Conservation (phyloP, 2,797 vertebrate genomes). For the Benthosema pterotum region DNA sequence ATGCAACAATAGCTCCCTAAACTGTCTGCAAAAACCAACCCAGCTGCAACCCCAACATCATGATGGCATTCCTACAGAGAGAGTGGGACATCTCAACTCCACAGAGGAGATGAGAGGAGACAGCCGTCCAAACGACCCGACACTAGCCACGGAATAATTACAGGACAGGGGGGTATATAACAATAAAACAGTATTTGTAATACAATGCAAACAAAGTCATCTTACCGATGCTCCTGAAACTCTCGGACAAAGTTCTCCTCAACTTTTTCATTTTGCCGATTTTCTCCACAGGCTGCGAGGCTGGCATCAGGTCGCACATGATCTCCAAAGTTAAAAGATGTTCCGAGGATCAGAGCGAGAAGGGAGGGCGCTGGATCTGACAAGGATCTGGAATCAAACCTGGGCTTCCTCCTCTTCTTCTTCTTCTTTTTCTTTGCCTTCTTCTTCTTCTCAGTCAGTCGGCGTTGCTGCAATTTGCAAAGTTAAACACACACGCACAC, state of each 20-base stretch:
- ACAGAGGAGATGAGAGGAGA: too few relatives aligned
- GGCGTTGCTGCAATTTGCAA: conserved; percentile 38
- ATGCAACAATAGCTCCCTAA: too few relatives aligned
- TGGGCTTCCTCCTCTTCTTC: too few relatives aligned
- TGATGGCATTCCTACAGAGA: too few relatives aligned
- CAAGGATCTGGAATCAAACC: conserved; percentile 29
- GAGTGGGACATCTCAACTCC: too few relatives aligned
- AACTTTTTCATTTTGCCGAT: conserved; percentile 97
- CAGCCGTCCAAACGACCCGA: too few relatives aligned
- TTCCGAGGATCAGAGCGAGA: too few relatives aligned
- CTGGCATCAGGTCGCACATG: conserved; percentile 90
- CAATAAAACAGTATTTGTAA: neutral
- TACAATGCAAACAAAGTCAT: conserved; percentile 11
- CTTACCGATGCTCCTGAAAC: conserved; percentile 95
- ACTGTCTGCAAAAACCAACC: too few relatives aligned
- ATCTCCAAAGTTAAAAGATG: conserved; percentile 5
- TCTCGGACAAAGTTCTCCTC: conserved; percentile 97
- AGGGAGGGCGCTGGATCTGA: neutral
- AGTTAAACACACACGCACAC: conserved; percentile 41
- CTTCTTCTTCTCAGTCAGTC: conserved; percentile 34
- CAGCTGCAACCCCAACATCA: too few relatives aligned
- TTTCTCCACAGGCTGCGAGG: conserved; percentile 86
- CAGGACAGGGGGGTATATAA: neutral
- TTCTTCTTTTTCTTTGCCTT: too few relatives aligned
- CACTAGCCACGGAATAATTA: neutral